Evolutionary conservation across 2,888 invertebrate species (phyloP).

Genomic region (Callosobruchus maculatus): DNA sequence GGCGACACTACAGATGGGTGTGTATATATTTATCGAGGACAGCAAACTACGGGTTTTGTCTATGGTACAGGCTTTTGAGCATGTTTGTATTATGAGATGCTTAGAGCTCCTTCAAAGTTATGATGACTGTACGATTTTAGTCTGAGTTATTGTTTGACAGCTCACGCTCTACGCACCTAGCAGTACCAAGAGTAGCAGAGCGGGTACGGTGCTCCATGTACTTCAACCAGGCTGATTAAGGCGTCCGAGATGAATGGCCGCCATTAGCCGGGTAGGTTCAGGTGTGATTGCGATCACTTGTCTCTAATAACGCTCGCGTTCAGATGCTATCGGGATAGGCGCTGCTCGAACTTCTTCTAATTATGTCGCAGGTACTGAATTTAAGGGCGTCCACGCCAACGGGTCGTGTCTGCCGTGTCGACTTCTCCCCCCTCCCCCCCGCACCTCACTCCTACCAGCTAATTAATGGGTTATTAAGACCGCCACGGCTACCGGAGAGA

Average conservation of each 20-base stretch:
- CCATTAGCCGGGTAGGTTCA: conserved; percentile 28
- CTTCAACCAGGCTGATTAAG: conserved; percentile 26
- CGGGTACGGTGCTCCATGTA: background rate
- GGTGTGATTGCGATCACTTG: conserved; percentile 36
- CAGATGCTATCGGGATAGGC: conserved; percentile 21
- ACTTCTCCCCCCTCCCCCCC: background rate
- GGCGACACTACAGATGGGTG: too few species aligned
- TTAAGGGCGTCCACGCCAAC: conserved; percentile 10
- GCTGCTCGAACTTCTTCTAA: conserved; percentile 29
- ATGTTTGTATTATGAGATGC: too few species aligned
- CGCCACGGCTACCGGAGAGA: background rate
- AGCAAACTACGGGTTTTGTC: too few species aligned
- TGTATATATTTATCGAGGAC: too few species aligned
- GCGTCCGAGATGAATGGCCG: conserved; percentile 30
- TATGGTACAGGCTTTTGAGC: too few species aligned
- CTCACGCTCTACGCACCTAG: too few species aligned
- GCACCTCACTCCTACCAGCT: background rate
- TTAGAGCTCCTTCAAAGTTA: too few species aligned
- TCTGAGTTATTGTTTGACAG: too few species aligned
- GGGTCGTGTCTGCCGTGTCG: conserved; percentile 3
- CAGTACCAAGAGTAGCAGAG: too few species aligned
- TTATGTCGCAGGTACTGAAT: conserved; percentile 31
- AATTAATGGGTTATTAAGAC: conserved; percentile 11
- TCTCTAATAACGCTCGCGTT: conserved; percentile 33
- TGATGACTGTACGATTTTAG: too few species aligned